Conservation (phyloP, 2,797 vertebrate genomes). For the Myotis myotis region DNA sequence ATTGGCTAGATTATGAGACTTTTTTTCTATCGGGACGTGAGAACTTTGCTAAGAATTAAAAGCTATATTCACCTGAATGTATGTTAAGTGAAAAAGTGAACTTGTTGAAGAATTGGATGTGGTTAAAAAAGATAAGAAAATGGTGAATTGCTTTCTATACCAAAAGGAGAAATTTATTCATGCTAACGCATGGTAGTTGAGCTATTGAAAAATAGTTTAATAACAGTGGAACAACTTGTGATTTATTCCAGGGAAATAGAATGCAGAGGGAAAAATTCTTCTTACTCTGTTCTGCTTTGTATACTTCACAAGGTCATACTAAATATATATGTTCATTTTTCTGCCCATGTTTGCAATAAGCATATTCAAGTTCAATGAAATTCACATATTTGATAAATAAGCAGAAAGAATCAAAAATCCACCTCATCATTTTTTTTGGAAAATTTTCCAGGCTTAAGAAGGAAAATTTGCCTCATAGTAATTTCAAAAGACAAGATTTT, state of each 20-base stretch:
- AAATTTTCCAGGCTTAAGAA: not conserved
- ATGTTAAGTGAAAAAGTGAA: not conserved
- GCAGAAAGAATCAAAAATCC: constrained; percentile 1
- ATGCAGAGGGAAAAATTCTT: not conserved
- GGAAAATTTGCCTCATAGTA: not conserved
- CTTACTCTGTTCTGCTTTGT: constrained; percentile 3
- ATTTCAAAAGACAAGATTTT: constrained; percentile 18
- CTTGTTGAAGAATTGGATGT: not conserved
- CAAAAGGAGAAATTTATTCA: constrained; percentile 3
- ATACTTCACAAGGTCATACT: constrained; percentile 33
- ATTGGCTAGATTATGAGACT: not conserved
- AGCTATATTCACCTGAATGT: not conserved
- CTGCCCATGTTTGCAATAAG: not conserved
- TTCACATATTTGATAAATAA: constrained; percentile 19
- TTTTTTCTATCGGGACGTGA: not conserved
- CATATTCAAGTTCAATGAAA: constrained; percentile 36
- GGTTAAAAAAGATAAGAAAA: constrained; percentile 31
- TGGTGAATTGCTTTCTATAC: not conserved
- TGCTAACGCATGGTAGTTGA: not conserved
- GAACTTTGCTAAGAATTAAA: constrained; percentile 46
- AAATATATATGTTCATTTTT: constrained; percentile 36
- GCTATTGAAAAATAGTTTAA: constrained; percentile 60
- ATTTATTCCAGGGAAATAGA: constrained; percentile 39
- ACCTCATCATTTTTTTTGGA: not conserved
- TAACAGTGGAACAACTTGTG: constrained; percentile 19